Evolutionary conservation across 1,140 invertebrate species (phyloP), one percentile per base, ranked within the genome.

Genomic region (Doryteuthis pealeii): DNA sequence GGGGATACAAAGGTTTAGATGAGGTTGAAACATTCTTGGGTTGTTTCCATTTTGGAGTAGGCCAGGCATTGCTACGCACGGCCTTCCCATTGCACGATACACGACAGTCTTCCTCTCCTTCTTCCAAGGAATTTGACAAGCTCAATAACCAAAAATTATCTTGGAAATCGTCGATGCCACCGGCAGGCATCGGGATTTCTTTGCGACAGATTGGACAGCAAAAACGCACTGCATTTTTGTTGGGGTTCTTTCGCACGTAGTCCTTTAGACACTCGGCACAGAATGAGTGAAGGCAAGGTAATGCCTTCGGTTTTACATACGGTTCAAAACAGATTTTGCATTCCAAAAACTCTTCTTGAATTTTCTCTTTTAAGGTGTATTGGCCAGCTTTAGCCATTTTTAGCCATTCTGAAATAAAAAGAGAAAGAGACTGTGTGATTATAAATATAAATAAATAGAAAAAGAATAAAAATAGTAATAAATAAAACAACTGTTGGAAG

Each of bases 201-300:
- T 85, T 86, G 31, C 84, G 81, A 75, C 86, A 87, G 82, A 86
- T 85, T 49, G 86, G 86, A 76, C 86, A 87, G 2, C 83, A 81
- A 73, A 87, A 87, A 72, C 84, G 82, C 6, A 83, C 83, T 1
- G 83, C 79, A 32, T 79, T 76, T 26, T 82, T 78, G 26, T 82
- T 81, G 5, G 83, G 81, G 49, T 83, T 81, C 12, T 83, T 77
- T 30, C 83, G 80, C 12, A 84, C 83, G 81, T 86, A 84, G 70
- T 83, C 85, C 71, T 89, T 88, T 30, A 93, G 88, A 78, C 95
- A 98, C 71, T 91, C 89, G 89, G 96, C 94, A 89, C 95, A 97
- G 89, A 96, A 97, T 3, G 94, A 94, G 89, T 97, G 96, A 79
- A 98, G 91, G 87, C 96, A 98, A 79, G 93, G 93, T 78, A 98